Percentiles rank a stretch among this genome's conserved stretches.
Conservation (phyloP, 2,888 invertebrate species). For the Chelonus formosanus region DNA sequence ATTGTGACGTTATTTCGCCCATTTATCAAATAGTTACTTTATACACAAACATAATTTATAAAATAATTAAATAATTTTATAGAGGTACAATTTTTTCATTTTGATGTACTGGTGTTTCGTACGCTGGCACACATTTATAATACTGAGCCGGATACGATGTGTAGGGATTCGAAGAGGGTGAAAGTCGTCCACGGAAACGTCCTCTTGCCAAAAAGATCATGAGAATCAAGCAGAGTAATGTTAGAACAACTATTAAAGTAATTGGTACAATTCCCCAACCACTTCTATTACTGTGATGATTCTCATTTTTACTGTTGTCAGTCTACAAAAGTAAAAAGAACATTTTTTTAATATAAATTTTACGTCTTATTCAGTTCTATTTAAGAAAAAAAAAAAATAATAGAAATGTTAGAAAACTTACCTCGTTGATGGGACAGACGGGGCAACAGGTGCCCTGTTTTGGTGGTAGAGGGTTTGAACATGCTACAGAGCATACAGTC, state of each 20-base stretch:
- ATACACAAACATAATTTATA: no score
- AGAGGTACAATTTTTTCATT: conserved; percentile 57
- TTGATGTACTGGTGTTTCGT: conserved; percentile 55
- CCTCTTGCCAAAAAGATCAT: conserved; percentile 55
- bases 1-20: no score
- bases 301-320: conserved; percentile 31
- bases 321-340: neutral
- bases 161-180: conserved; percentile 50
- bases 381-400: no score
- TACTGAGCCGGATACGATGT: conserved; percentile 57
- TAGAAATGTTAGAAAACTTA: conserved; percentile 40
- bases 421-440: conserved; percentile 53
- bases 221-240: conserved; percentile 52
- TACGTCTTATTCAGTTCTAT: no score
- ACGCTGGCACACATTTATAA: conserved; percentile 60
- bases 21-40: no score
- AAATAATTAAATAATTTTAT: conserved; percentile 40
- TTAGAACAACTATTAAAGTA: conserved; percentile 53
- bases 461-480: conserved; percentile 54
- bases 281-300: conserved; percentile 38
- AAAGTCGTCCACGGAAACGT: conserved; percentile 56
- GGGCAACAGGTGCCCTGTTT: conserved; percentile 57
- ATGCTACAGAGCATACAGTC: conserved; percentile 57
- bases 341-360: no score
- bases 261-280: conserved; percentile 59